Evolutionary conservation across 92 coral and sea anemone genomes (phyloP).

Genomic region (Phymanthus crucifer): DNA sequence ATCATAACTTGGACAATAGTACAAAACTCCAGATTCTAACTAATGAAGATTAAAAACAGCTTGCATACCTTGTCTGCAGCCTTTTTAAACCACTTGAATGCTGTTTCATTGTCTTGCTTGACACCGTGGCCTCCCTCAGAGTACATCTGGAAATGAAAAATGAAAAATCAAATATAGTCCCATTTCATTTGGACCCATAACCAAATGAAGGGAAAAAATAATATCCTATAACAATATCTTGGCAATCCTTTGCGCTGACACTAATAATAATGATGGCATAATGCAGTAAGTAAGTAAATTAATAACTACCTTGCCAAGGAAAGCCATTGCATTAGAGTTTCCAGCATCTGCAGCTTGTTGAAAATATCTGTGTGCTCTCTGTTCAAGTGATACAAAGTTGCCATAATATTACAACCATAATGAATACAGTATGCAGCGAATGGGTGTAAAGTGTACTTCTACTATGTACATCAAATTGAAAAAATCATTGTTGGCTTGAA

Average conservation of each 20-base stretch:
- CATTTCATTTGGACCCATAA: too few relatives aligned
- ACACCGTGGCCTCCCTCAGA: constrained; percentile 82
- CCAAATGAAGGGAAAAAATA: too few relatives aligned
- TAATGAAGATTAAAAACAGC: neutral
- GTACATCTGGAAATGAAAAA: constrained; percentile 64
- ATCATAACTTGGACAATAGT: neutral
- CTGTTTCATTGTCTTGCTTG: constrained; percentile 86
- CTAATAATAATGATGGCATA: too few relatives aligned
- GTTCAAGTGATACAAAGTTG: constrained; percentile 2
- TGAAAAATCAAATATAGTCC: neutral
- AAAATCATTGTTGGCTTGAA: too few relatives aligned
- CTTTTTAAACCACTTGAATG: constrained; percentile 90
- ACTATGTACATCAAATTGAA: neutral
- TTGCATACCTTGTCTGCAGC: constrained; percentile 84
- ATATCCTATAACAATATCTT: too few relatives aligned
- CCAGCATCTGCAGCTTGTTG: constrained; percentile 99
- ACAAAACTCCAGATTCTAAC: neutral
- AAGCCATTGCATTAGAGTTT: constrained; percentile 95
- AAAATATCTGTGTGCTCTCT: constrained; percentile 94
- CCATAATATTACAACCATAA: neutral
- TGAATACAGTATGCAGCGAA: neutral
- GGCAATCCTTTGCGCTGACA: too few relatives aligned
- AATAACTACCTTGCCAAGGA: constrained; percentile 83
- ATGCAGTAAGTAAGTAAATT: neutral
- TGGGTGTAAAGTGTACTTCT: too few relatives aligned